These are phyloP conservation scores for Platichthys flesus DNA, from an alignment of 2,113 vertebrate genomes.

Conservation along the genomic window DNA sequence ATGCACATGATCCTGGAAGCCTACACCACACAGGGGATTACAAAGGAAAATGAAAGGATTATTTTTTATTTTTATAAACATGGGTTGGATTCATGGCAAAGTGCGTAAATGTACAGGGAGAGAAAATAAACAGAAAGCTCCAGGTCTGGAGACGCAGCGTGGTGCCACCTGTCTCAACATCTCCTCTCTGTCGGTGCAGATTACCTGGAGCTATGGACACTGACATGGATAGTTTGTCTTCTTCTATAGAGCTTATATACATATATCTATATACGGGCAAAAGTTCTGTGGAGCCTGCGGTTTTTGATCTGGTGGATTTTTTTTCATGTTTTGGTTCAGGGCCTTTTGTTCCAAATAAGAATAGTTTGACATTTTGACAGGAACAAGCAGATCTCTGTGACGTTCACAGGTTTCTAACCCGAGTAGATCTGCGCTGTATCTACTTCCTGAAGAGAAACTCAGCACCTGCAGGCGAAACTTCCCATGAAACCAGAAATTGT, in stretches of 20 bases:
- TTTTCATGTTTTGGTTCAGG: neutral
- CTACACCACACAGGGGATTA: slow-evolving; percentile 17
- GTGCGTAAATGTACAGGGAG: slow-evolving; percentile 18
- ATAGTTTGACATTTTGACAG: neutral
- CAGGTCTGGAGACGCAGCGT: neutral
- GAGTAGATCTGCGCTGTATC: neutral
- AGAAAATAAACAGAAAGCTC: slow-evolving; percentile 19
- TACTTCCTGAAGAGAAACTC: neutral
- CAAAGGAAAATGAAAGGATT: neutral
- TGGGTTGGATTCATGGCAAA: slow-evolving; percentile 1
- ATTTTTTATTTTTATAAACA: slow-evolving; percentile 32
- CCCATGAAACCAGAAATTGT: too few species aligned
- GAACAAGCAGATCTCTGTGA: neutral
- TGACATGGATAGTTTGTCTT: slow-evolving; percentile 7
- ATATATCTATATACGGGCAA: neutral
- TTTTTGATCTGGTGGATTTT: neutral
- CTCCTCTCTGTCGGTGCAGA: neutral
- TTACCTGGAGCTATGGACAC: neutral
- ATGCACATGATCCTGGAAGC: slow-evolving; percentile 34
- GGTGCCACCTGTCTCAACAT: slow-evolving; percentile 15
- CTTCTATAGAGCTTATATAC: neutral
- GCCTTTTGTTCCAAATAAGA: neutral
- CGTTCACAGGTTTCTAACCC: too few species aligned
- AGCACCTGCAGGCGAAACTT: too few species aligned
- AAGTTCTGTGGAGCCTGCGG: neutral